Evolutionary conservation across 1,140 invertebrate genomes (phyloP).

Genomic region (Lordiphosa clarofinis): DNA sequence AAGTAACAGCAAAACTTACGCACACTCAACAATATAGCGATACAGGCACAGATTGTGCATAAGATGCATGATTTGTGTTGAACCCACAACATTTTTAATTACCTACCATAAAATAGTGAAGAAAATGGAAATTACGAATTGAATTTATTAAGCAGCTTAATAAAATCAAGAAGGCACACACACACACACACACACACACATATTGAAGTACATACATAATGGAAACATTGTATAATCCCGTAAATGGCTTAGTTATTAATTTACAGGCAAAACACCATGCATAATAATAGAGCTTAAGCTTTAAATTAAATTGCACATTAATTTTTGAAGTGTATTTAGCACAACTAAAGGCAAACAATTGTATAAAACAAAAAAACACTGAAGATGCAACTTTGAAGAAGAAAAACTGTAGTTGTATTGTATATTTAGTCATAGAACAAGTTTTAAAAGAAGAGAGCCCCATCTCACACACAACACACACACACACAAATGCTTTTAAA

Average conservation of each 20-base stretch:
- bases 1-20: constrained; percentile 51
- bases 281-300: constrained; percentile 54
- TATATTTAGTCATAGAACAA: constrained; percentile 61
- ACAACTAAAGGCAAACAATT: constrained; percentile 59
- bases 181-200: constrained; percentile 15
- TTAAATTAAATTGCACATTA: constrained; percentile 74
- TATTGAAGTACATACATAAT: constrained; percentile 23
- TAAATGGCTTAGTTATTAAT: constrained; percentile 60
- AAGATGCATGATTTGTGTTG: constrained; percentile 51
- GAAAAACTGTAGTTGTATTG: constrained; percentile 65
- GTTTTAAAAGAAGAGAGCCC: constrained; percentile 42
- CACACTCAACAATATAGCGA: constrained; percentile 24
- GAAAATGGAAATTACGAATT: constrained; percentile 27
- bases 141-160: constrained; percentile 76
- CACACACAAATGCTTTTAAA: constrained; percentile 65
- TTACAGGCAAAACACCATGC: constrained; percentile 47
- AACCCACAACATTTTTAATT: constrained; percentile 54
- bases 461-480: constrained; percentile 18
- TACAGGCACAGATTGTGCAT: constrained; percentile 43
- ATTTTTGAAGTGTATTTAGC: constrained; percentile 72
- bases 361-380: constrained; percentile 48
- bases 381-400: constrained; percentile 18
- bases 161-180: constrained; percentile 35
- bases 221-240: constrained; percentile 46
- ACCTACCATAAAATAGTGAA: constrained; percentile 34